A percentile compares a stretch with the other conserved stretches of the same genome.
Conservation (phyloP, 1,140 invertebrate species). For the Branchinecta lynchi region DNA sequence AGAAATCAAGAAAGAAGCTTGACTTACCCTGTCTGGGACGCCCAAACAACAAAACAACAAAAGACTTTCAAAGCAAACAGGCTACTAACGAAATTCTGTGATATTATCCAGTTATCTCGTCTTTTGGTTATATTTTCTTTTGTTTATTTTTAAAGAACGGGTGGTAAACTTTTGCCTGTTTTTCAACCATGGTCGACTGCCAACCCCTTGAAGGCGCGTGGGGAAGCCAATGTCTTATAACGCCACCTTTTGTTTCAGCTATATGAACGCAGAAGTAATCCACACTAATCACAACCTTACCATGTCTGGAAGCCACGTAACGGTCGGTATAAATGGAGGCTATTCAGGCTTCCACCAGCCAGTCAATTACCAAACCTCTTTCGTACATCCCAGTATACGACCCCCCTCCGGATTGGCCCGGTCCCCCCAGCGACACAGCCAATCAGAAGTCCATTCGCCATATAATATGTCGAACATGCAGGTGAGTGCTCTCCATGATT, state of each 20-base stretch:
- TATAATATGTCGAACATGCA: not conserved
- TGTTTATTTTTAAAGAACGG: too few species aligned
- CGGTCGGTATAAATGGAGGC: not conserved
- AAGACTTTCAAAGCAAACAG: too few species aligned
- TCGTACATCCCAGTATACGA: not conserved
- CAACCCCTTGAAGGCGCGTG: too few species aligned
- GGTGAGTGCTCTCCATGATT: not conserved
- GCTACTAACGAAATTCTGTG: too few species aligned
- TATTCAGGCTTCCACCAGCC: constrained; percentile 2
- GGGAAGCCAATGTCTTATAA: too few species aligned
- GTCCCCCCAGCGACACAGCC: not conserved
- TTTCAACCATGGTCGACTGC: too few species aligned
- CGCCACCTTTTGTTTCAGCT: not conserved
- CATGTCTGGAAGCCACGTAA: constrained; percentile 3
- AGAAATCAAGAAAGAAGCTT: too few species aligned
- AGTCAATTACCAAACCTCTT: not conserved
- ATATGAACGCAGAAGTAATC: not conserved
- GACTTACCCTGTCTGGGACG: too few species aligned
- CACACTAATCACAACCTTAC: not conserved
- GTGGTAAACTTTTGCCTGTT: too few species aligned
- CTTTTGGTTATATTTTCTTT: too few species aligned
- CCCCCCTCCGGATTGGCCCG: not conserved
- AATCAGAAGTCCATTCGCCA: not conserved
- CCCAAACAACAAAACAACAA: too few species aligned
- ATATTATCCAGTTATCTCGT: too few species aligned